phyloP scores from a whole-genome alignment of 2,797 vertebrate species.

The Valencia hispanica region DNA sequence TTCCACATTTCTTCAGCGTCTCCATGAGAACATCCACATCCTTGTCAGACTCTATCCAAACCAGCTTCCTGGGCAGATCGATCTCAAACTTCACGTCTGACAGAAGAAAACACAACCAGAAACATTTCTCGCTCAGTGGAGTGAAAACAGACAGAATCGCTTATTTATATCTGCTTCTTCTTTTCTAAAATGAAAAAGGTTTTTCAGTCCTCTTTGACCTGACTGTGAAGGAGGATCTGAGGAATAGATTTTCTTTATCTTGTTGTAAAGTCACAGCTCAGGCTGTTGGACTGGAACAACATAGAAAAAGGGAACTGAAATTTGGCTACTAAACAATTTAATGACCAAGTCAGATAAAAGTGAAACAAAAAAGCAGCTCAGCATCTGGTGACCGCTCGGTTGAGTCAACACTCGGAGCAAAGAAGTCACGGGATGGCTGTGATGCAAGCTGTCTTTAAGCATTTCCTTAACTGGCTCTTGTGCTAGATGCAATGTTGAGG shows the following conservation, averaged over 20 bases:
- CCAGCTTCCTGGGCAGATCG: conserved; percentile 92
- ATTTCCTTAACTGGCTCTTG: background rate
- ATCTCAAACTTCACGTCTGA: conserved; percentile 91
- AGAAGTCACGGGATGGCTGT: conserved; percentile 17
- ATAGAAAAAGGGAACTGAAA: conserved; percentile 11
- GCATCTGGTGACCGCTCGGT: conserved; percentile 23
- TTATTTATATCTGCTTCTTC: background rate
- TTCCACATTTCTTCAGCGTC: conserved; percentile 92
- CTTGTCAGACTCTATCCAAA: conserved; percentile 89
- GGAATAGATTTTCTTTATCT: background rate
- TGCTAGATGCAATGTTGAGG: background rate
- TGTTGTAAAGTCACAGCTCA: background rate
- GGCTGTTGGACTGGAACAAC: background rate
- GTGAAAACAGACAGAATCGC: background rate
- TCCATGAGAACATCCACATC: conserved; percentile 83
- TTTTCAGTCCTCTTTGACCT: background rate
- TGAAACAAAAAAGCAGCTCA: background rate
- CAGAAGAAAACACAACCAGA: background rate
- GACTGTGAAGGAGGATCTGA: background rate
- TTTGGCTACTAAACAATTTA: background rate
- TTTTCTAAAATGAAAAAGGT: background rate
- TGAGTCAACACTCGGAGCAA: conserved; percentile 16
- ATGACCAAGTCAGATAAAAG: conserved; percentile 8
- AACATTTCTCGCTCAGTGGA: background rate
- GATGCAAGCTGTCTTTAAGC: background rate